Evolutionary conservation across 2,797 vertebrate genomes (phyloP).

Genomic region (Pelobates cultripes): DNA sequence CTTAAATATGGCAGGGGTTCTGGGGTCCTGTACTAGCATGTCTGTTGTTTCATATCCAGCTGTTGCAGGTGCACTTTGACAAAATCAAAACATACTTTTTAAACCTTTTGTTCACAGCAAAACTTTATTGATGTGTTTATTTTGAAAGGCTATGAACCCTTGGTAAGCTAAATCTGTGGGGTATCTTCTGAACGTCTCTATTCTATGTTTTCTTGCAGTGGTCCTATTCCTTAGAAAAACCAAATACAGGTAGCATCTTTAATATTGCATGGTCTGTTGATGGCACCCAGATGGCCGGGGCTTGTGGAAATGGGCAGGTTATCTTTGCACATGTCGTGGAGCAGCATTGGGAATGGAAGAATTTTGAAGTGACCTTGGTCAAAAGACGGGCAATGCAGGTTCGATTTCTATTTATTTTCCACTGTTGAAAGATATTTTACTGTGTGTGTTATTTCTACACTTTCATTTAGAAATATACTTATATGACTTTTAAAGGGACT

Average conservation of each 20-base stretch:
- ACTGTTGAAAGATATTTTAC: too few species aligned
- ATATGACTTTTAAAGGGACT: too few species aligned
- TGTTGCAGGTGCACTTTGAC: conserved; percentile 33
- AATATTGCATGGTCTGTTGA: conserved; percentile 91
- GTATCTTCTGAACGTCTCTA: not conserved
- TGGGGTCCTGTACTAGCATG: conserved; percentile 19
- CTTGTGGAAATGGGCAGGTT: conserved; percentile 93
- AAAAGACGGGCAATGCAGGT: conserved; percentile 97
- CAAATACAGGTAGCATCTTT: conserved; percentile 91
- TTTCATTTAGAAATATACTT: too few species aligned
- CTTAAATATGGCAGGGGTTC: conserved; percentile 24
- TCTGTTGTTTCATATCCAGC: conserved; percentile 31
- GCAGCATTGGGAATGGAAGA: conserved; percentile 94
- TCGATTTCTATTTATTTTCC: not conserved
- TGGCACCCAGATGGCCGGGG: conserved; percentile 92
- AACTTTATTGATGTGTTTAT: too few species aligned
- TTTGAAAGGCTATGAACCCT: not conserved
- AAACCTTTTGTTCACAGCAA: too few species aligned
- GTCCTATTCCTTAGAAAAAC: conserved; percentile 95
- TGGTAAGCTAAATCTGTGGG: not conserved
- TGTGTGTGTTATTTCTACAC: too few species aligned
- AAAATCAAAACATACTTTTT: too few species aligned
- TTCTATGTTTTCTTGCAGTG: conserved; percentile 73
- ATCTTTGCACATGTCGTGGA: conserved; percentile 95
- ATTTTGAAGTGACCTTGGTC: conserved; percentile 86